A percentile compares a stretch with the other conserved stretches of the same genome.
These are phyloP conservation scores for Gonatopus flavifemur DNA, from an alignment of 1,140 invertebrate genomes.

Conservation along the genomic window DNA sequence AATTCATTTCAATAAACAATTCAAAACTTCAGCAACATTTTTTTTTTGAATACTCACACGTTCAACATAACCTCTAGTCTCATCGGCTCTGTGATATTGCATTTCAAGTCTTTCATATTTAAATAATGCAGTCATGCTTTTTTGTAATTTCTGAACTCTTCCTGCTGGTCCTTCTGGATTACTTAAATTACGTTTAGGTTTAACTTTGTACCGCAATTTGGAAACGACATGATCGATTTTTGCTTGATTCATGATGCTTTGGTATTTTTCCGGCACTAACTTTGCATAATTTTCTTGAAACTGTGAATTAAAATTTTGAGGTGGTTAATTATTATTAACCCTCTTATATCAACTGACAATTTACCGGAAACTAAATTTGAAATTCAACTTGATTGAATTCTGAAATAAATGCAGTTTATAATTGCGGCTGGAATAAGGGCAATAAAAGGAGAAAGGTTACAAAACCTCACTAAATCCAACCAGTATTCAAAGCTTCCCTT, in stretches of 20 bases:
- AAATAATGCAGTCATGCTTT: constrained; percentile 81
- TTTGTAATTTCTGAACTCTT: constrained; percentile 72
- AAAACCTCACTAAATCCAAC: no score
- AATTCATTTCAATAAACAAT: no score
- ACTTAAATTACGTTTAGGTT: constrained; percentile 64
- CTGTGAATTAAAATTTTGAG: not conserved
- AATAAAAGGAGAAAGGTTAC: no score
- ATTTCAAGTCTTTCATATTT: constrained; percentile 89
- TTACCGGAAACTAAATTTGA: not conserved
- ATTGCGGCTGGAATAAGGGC: not conserved
- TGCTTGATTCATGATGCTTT: constrained; percentile 71
- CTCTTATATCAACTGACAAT: not conserved
- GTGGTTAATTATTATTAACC: not conserved
- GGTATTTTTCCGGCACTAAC: not conserved
- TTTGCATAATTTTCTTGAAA: not conserved
- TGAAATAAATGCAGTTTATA: not conserved
- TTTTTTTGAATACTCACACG: constrained; percentile 66
- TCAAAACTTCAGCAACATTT: no score
- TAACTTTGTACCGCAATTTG: constrained; percentile 68
- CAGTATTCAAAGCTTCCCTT: no score
- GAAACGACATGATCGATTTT: constrained; percentile 73
- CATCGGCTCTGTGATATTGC: constrained; percentile 73
- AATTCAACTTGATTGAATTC: not conserved
- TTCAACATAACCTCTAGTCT: constrained; percentile 87
- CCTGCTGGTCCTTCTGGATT: constrained; percentile 73